Base-by-base conservation (phyloP, 1,140 invertebrate species). In the Plectus sambesii region DNA sequence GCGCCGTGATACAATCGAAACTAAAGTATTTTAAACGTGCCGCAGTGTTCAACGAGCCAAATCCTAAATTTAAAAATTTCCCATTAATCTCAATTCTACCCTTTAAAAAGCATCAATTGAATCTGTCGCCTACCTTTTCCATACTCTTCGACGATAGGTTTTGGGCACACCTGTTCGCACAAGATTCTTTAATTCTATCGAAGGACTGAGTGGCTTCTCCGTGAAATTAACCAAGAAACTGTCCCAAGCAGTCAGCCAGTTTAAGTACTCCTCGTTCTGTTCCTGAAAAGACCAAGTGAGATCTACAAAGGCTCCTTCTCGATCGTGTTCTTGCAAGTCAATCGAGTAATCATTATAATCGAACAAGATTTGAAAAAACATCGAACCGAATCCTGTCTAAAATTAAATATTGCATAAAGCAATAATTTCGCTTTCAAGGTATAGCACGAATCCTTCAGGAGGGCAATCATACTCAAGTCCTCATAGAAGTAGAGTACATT, bases 41-140 rank as follows among this genome's bases (percentile, higher is more conserved):
- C n/a, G n/a, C n/a, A 43, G 38, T 46, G 19, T 8, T 44, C 20
- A 30, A 40, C 15, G 8, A 35, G 20, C 17, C 39, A 47, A 47
- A 43, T 36, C 12, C 42, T 12, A 49, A 51, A 53, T 17, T 9
- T n/a, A 12, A 12, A 33, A 17, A 17, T 33, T 33, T 33, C 30
- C 30, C 12, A 17, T 12, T 12, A 33, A 12, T 33, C 30, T 12
- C 12, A 33, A 12, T 12, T 33, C 12, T 12, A 12, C 30, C n/a
- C n/a, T n/a, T n/a, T n/a, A n/a, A n/a, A n/a, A n/a, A n/a, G n/a
- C n/a, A n/a, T n/a, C n/a, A n/a, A n/a, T n/a, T n/a, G n/a, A n/a
- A n/a, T n/a, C n/a, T n/a, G n/a, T n/a, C n/a, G n/a, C n/a, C n/a
- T 29, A 53, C 54, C 52, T 23, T 35, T 58, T 53, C 56, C 56